Conservation (phyloP, 2,113 vertebrate species). For the Podiceps cristatus region DNA sequence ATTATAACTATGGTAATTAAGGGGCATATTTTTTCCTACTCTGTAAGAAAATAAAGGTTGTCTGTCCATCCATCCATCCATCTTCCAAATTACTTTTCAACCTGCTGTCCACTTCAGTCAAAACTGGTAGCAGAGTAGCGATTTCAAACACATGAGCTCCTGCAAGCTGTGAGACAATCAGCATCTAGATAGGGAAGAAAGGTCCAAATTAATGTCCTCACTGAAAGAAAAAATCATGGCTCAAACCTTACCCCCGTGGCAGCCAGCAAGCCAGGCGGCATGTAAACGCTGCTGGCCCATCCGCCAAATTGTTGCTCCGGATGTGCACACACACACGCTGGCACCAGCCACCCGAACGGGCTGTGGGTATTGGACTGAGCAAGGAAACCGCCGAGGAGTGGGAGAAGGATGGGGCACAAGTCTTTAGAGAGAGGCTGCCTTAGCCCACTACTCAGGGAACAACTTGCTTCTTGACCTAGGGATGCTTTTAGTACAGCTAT, state of each 20-base stretch:
- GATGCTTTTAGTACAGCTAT: background rate
- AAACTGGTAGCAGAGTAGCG: background rate
- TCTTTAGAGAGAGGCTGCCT: background rate
- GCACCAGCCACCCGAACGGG: background rate
- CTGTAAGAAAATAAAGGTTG: background rate
- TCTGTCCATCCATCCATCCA: background rate
- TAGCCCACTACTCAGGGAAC: background rate
- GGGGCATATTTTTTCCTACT: background rate
- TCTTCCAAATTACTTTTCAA: background rate
- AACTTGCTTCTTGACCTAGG: background rate
- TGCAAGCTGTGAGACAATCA: no score
- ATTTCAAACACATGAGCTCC: background rate
- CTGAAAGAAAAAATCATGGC: background rate
- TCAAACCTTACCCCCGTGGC: background rate
- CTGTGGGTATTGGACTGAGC: background rate
- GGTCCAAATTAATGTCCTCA: background rate
- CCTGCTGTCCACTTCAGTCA: background rate
- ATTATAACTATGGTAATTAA: background rate
- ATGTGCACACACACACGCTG: rapidly evolving
- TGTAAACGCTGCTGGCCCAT: rapidly evolving
- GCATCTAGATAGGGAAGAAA: background rate
- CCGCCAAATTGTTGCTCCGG: background rate
- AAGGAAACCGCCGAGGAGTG: rapidly evolving
- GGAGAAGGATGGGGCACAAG: background rate
- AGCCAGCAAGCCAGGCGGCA: background rate